phyloP scores from a whole-genome alignment of 1,140 invertebrate genomes.

The Samia ricini region DNA sequence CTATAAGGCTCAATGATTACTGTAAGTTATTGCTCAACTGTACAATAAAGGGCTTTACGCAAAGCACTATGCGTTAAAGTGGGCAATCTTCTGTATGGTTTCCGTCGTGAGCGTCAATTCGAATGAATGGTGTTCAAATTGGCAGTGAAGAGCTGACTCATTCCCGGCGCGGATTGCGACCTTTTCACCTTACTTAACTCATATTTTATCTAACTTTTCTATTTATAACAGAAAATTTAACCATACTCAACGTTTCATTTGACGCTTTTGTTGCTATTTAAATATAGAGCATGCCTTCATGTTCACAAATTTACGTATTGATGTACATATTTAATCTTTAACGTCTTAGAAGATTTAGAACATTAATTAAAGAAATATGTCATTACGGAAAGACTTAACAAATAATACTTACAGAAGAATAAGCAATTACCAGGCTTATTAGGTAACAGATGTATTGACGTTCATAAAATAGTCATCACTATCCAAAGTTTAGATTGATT shows the following conservation, averaged over 20 bases:
- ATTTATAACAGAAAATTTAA: constrained; percentile 19
- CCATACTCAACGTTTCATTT: not conserved
- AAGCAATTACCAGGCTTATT: too few relatives aligned
- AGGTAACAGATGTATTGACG: too few relatives aligned
- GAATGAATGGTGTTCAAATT: constrained; percentile 63
- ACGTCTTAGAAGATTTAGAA: too few relatives aligned
- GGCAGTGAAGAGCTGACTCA: constrained; percentile 51
- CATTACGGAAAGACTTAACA: too few relatives aligned
- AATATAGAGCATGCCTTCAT: too few relatives aligned
- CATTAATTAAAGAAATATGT: too few relatives aligned
- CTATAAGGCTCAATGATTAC: not conserved
- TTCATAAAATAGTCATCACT: too few relatives aligned
- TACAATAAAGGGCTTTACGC: constrained; percentile 30
- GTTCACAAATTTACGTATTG: too few relatives aligned
- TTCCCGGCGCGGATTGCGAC: constrained; percentile 37
- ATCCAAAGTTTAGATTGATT: too few relatives aligned
- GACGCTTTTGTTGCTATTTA: not conserved
- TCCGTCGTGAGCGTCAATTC: constrained; percentile 38
- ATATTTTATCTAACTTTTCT: constrained; percentile 28
- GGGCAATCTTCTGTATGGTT: constrained; percentile 49
- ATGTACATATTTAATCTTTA: too few relatives aligned
- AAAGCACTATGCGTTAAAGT: constrained; percentile 30
- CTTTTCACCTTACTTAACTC: constrained; percentile 35
- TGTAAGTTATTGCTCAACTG: not conserved
- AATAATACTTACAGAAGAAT: too few relatives aligned